These are phyloP conservation scores for Polyodon spathula DNA, from an alignment of 2,113 vertebrate species.

Conservation along the genomic window DNA sequence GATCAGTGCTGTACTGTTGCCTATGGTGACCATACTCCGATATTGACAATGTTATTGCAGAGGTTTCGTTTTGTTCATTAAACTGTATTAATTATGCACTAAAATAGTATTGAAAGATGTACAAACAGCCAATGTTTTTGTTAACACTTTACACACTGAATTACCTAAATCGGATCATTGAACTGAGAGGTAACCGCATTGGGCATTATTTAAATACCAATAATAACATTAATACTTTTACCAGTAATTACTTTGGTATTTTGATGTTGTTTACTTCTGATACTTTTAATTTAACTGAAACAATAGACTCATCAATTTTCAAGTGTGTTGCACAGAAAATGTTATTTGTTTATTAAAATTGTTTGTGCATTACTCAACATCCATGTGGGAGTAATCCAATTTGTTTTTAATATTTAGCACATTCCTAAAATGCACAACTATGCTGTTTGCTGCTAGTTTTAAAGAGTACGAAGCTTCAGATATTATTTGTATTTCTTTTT, in stretches of 20 bases:
- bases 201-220: constrained; percentile 26
- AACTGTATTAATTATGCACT: constrained; percentile 37
- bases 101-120: constrained; percentile 39
- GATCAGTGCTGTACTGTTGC: too few relatives aligned
- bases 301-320: neutral
- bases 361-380: neutral
- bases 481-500: too few relatives aligned
- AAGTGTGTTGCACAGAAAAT: neutral
- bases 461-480: too few relatives aligned
- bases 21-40: too few relatives aligned
- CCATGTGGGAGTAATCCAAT: neutral
- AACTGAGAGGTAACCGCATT: constrained; percentile 10
- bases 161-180: constrained; percentile 32
- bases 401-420: constrained; percentile 5
- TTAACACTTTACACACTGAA: constrained; percentile 35
- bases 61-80: too few relatives aligned
- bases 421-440: too few relatives aligned
- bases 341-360: neutral
- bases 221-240: constrained; percentile 11
- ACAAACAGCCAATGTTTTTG: too few relatives aligned
- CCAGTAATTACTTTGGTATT: neutral
- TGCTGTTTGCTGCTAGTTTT: too few relatives aligned
- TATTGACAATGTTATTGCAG: too few relatives aligned
- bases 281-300: neutral
- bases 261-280: neutral